Conservation (phyloP, 2,888 invertebrate genomes). For the Marasmarcha lunaedactyla region DNA sequence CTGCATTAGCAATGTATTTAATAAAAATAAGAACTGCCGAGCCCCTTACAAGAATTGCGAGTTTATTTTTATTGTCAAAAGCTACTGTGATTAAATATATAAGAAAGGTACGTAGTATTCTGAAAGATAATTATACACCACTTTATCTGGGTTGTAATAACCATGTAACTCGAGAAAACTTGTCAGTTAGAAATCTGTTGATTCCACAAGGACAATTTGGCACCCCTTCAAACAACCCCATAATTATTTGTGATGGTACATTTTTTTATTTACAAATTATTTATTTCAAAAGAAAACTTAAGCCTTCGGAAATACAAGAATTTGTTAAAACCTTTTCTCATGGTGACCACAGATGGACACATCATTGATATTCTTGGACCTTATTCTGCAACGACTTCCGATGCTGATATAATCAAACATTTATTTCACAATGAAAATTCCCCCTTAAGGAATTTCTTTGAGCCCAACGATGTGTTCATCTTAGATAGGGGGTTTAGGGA, state of each 20-base stretch:
- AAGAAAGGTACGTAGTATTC: background rate
- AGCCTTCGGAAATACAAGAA: slow-evolving; percentile 12
- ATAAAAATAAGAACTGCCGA: slow-evolving; percentile 5
- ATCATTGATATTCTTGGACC: slow-evolving; percentile 11
- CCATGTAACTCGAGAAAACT: slow-evolving; percentile 3
- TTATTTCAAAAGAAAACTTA: slow-evolving; percentile 12
- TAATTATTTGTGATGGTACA: slow-evolving; percentile 10
- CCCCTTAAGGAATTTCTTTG: background rate
- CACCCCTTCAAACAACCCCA: background rate
- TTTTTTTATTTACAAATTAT: slow-evolving; percentile 10
- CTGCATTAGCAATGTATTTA: slow-evolving; percentile 4
- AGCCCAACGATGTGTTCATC: slow-evolving; percentile 5
- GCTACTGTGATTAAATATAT: background rate
- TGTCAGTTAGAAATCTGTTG: background rate
- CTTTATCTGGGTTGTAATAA: slow-evolving; percentile 5
- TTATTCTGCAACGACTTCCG: slow-evolving; percentile 11
- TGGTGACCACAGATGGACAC: slow-evolving; percentile 11
- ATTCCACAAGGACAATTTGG: slow-evolving; percentile 3
- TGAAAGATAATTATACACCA: slow-evolving; percentile 5
- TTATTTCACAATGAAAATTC: slow-evolving; percentile 2
- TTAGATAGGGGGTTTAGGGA: slow-evolving; percentile 7
- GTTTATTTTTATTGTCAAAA: slow-evolving; percentile 3
- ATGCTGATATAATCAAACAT: slow-evolving; percentile 7
- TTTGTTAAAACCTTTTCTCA: too few species aligned
- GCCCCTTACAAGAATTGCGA: slow-evolving; percentile 3